Evolutionary conservation across 2,113 vertebrate genomes (phyloP).

Genomic region (Apteryx mantelli): DNA sequence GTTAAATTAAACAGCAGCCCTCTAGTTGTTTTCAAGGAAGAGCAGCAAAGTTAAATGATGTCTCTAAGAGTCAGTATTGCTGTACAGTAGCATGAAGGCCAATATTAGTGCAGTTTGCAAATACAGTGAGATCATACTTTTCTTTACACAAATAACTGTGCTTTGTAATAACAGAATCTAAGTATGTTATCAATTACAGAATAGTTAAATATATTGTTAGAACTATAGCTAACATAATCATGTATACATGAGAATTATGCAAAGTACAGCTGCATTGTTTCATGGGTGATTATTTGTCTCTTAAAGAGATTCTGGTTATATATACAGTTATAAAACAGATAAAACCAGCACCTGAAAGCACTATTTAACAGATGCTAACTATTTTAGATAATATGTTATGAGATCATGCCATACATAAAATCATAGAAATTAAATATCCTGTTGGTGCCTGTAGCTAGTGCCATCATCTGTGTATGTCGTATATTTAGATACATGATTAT

Average conservation of each 20-base stretch:
- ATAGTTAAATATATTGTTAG: background rate
- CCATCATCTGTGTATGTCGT: background rate
- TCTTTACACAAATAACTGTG: background rate
- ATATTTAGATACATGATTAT: background rate
- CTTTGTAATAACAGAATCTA: background rate
- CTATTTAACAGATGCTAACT: background rate
- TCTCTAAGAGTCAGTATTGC: background rate
- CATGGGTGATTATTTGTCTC: background rate
- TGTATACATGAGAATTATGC: background rate
- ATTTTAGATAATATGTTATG: background rate
- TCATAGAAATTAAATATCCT: background rate
- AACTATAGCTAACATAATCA: background rate
- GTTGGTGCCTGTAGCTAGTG: background rate
- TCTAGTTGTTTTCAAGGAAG: conserved; percentile 6
- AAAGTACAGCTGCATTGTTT: background rate
- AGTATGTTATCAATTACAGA: background rate
- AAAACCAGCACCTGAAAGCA: background rate
- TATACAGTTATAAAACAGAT: background rate
- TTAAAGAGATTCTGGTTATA: background rate
- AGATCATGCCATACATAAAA: background rate
- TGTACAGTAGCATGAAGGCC: background rate
- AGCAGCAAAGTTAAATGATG: background rate
- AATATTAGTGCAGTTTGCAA: background rate
- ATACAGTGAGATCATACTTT: background rate
- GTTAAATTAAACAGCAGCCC: background rate